Conservation (phyloP, 2,113 vertebrate species). For the Nipponia nippon region DNA sequence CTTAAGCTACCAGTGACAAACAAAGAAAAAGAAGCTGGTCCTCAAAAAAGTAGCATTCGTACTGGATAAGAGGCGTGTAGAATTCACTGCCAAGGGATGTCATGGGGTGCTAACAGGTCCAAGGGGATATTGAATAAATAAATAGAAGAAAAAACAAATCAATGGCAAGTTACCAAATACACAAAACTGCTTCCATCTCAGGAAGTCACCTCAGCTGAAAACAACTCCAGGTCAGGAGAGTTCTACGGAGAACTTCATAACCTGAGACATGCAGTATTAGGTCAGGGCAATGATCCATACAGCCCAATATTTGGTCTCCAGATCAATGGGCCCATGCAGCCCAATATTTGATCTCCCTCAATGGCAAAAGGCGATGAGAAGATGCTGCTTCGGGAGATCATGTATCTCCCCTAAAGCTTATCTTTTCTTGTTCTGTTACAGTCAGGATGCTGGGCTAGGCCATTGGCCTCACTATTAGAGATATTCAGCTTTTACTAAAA, state of each 20-base stretch:
- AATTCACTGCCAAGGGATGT: background rate
- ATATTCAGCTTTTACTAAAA: background rate
- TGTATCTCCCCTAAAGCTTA: background rate
- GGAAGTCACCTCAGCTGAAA: background rate
- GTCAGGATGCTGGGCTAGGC: background rate
- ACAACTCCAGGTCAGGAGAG: background rate
- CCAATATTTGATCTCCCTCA: background rate
- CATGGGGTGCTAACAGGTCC: background rate
- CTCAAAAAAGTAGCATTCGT: background rate
- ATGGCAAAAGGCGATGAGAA: background rate
- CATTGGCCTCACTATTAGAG: background rate
- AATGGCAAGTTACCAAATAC: background rate
- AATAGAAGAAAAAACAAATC: background rate
- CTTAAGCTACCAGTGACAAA: background rate
- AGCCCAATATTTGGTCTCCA: background rate
- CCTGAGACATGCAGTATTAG: background rate
- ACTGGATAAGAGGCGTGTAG: background rate
- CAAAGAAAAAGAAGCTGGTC: background rate
- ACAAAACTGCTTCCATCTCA: background rate
- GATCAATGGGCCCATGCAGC: background rate
- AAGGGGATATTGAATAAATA: background rate
- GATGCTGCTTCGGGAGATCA: background rate
- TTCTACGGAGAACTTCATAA: background rate
- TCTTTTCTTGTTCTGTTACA: background rate
- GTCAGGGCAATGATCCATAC: background rate